Evolutionary conservation across 30 jellyfish, hydroid and myxozoan genomes (phyloP), one percentile per base, ranked within the genome.

Genomic region (Aurelia coerulea): DNA sequence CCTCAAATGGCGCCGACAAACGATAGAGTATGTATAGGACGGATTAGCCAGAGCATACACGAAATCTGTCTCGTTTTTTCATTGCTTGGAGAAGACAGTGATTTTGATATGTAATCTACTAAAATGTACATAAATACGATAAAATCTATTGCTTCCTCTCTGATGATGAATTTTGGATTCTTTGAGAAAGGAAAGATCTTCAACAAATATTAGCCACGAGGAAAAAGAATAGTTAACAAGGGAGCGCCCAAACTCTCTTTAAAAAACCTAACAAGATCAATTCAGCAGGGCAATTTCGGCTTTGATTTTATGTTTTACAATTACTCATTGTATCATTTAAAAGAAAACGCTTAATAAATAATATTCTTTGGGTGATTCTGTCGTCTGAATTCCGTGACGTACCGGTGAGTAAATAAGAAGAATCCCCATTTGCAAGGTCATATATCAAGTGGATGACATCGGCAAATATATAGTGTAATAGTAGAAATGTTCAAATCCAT

Each of bases 21-120:
- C 16, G 53, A 49, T 54, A 56, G 23, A 53, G 90, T 63, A 65
- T 65, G 73, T 52, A 62, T 34, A 39, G 49, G 74, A 54, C 17
- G 81, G 92, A 83, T 83, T 83, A 83, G 82, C 73, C 73, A n/a
- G 65, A n/a, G 50, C 92, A 58, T 71, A 58, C 86, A 65, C 42
- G 39, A 71, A 52, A 60, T 51, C 37, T 72, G 82, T 83, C 73
- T 46, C 51, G 87, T n/a, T 33, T 62, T 41, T 42, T 41, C 78
- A 62, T 62, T 77, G 66, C 78, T 77, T 62, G 87, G 78, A 77
- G 78, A 77, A 76, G 32, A 59, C n/a, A 62, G 51, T 77, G 65
- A 79, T 79, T 65, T 52, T 53, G 81, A 71, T 31, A n/a, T 53
- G 11, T 83, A 71, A 70, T 83, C 85, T 65, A 37, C 63, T 70